phyloP scores from a whole-genome alignment of 2,797 vertebrate species.

The Muraenolepis orangiensis region DNA sequence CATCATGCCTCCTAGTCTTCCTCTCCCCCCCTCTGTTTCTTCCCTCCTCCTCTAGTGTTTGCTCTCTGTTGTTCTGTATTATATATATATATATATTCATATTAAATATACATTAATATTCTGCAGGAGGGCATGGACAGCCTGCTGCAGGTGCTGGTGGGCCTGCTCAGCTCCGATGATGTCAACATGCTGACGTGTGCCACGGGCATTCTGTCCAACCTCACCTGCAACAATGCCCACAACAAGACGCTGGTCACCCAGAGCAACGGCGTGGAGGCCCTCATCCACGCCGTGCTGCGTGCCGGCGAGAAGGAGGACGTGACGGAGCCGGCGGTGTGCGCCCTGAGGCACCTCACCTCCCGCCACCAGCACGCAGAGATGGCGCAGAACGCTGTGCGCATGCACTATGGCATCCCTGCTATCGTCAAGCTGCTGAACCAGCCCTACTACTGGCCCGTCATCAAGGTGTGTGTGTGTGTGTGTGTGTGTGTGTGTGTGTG shows the following conservation, averaged over 20 bases:
- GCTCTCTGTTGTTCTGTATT: background rate
- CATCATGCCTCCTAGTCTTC: background rate
- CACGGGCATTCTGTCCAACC: constrained; percentile 94
- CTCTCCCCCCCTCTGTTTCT: background rate
- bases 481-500: background rate
- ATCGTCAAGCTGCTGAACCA: constrained; percentile 91
- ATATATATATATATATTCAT: too few relatives aligned
- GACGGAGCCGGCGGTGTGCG: constrained; percentile 88
- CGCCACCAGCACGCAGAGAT: constrained; percentile 89
- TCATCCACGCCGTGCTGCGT: constrained; percentile 92
- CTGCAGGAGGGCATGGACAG: constrained; percentile 91
- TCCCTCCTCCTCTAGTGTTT: background rate
- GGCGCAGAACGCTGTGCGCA: constrained; percentile 90
- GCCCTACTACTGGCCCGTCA: constrained; percentile 94
- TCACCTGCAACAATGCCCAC: constrained; percentile 96
- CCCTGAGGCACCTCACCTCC: constrained; percentile 94
- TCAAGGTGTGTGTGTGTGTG: constrained; percentile 78
- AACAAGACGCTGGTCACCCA: constrained; percentile 96
- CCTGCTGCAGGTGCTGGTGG: constrained; percentile 88
- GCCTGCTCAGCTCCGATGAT: constrained; percentile 87
- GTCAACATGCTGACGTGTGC: constrained; percentile 94
- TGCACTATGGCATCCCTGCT: constrained; percentile 90
- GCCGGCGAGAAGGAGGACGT: constrained; percentile 92
- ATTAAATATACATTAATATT: too few relatives aligned
- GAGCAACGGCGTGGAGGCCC: constrained; percentile 87